phyloP scores from a whole-genome alignment of 2,113 vertebrate species.

The Gallinago jamesoni region DNA sequence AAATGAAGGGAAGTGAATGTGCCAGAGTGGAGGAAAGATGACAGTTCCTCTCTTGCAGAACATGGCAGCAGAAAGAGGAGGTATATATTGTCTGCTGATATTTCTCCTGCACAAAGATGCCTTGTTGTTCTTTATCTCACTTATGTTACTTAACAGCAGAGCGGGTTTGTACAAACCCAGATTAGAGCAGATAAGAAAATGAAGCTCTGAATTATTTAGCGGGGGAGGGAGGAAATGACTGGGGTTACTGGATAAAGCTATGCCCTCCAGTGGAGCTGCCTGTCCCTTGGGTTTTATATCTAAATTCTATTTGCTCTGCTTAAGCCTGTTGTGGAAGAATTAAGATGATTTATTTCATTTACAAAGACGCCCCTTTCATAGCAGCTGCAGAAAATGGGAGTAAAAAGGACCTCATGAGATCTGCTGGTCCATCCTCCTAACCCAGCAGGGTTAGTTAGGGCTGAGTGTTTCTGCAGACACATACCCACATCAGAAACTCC shows the following conservation, averaged over 20 bases:
- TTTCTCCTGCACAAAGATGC: neutral
- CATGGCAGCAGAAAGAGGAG: neutral
- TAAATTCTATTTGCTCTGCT: conserved; percentile 13
- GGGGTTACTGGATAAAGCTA: conserved; percentile 29
- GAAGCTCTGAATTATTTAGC: conserved; percentile 59
- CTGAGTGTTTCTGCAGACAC: neutral
- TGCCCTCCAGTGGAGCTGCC: neutral
- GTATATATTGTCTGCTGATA: conserved; percentile 11
- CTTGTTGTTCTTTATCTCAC: conserved; percentile 38
- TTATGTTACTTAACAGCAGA: conserved; percentile 46
- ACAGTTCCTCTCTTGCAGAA: neutral
- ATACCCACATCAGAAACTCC: neutral
- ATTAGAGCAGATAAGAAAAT: conserved; percentile 57
- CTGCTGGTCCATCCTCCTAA: neutral
- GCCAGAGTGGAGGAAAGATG: neutral
- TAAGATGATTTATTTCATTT: conserved; percentile 12
- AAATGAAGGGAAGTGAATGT: neutral
- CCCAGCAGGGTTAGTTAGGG: neutral
- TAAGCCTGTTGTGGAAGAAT: neutral
- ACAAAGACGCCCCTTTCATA: neutral
- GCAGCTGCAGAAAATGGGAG: neutral
- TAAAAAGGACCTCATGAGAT: neutral
- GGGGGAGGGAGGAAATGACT: neutral
- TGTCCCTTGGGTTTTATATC: conserved; percentile 13
- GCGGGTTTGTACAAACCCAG: conserved; percentile 46